Evolutionary conservation across 2,888 invertebrate genomes (phyloP).

Genomic region (Phyllotreta striolata): DNA sequence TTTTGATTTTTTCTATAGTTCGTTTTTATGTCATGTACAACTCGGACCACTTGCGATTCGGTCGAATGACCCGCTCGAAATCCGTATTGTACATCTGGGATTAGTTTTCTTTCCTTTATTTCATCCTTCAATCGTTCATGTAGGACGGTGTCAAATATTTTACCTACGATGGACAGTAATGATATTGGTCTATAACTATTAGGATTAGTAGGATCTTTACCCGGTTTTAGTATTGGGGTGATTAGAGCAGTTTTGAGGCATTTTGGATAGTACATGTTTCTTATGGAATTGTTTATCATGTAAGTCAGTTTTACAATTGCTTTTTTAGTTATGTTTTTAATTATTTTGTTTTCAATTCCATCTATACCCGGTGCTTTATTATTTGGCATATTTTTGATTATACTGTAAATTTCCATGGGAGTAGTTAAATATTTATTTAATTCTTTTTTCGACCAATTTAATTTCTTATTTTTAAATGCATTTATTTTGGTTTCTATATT

Average conservation of each 20-base stretch:
- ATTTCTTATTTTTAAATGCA: no score
- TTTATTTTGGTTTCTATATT: no score
- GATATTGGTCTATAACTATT: constrained; percentile 41
- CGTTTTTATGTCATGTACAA: no score
- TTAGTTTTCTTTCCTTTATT: background rate
- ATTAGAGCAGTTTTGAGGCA: constrained; percentile 13
- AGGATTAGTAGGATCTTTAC: constrained; percentile 13
- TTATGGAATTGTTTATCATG: background rate
- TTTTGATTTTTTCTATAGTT: no score
- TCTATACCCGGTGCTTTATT: constrained; percentile 20
- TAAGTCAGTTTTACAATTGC: background rate
- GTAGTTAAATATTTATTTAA: no score
- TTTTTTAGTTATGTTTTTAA: background rate
- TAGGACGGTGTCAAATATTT: constrained; percentile 43
- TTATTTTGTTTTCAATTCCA: background rate
- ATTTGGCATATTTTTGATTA: background rate
- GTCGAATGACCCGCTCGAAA: background rate
- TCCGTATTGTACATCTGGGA: constrained; percentile 7
- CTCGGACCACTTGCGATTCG: background rate
- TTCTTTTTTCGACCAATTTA: no score
- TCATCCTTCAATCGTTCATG: constrained; percentile 4
- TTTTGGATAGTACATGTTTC: constrained; percentile 5
- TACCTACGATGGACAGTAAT: constrained; percentile 33
- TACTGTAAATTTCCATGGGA: no score
- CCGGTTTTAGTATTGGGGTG: constrained; percentile 22